Evolutionary conservation across 2,113 vertebrate genomes (phyloP).

Genomic region (Triplophysa siluroides): DNA sequence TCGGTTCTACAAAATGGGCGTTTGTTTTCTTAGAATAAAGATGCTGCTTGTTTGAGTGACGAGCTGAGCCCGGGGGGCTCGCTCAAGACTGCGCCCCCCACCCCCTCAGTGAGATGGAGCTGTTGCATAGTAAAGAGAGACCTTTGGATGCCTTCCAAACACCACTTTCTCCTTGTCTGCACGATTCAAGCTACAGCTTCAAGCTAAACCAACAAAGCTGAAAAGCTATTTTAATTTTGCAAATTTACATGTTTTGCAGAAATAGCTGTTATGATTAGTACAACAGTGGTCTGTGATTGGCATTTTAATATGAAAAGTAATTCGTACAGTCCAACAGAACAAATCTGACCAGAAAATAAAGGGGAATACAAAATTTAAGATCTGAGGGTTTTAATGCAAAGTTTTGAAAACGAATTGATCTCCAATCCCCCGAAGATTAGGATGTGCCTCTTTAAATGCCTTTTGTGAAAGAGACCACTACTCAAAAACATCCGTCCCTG

Average conservation of each 20-base stretch:
- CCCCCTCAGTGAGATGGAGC: not conserved
- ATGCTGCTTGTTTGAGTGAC: not conserved
- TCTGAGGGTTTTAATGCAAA: too few relatives aligned
- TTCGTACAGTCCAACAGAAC: too few relatives aligned
- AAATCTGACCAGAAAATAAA: too few relatives aligned
- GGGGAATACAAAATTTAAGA: too few relatives aligned
- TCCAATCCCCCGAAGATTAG: too few relatives aligned
- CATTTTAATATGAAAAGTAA: not conserved
- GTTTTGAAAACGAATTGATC: too few relatives aligned
- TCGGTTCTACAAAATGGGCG: not conserved
- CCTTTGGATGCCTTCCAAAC: not conserved
- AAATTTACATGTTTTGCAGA: not conserved
- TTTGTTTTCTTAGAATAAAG: not conserved
- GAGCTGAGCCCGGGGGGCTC: not conserved
- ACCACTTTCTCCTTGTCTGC: not conserved
- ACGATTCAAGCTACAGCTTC: too few relatives aligned
- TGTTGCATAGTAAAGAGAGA: not conserved
- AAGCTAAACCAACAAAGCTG: too few relatives aligned
- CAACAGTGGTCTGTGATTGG: not conserved
- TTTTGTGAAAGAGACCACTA: too few relatives aligned
- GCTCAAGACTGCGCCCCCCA: not conserved
- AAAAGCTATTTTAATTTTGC: not conserved
- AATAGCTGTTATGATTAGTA: not conserved
- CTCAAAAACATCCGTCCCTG: not conserved
- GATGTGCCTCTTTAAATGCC: too few relatives aligned